These are phyloP conservation scores for Distichodus sexfasciatus DNA, from an alignment of 2,797 vertebrate species.

Conservation along the genomic window DNA sequence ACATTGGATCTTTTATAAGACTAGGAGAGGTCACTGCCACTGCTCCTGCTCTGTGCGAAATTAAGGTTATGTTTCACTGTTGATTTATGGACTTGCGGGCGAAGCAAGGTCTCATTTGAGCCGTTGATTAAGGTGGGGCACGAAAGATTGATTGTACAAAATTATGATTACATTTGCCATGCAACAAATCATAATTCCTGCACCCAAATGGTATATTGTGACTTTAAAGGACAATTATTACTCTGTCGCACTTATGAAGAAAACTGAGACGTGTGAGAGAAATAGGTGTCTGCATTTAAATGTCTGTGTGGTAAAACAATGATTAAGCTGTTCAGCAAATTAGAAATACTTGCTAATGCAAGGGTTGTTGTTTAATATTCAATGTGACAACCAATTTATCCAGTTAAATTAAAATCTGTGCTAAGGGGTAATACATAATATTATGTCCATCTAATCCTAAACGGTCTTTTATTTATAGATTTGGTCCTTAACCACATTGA, in stretches of 20 bases:
- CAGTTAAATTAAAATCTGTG: too few relatives aligned
- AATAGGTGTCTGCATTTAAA: neutral
- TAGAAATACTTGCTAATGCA: neutral
- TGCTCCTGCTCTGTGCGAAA: constrained; percentile 46
- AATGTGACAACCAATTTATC: neutral
- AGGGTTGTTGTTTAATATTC: neutral
- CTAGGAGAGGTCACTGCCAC: constrained; percentile 49
- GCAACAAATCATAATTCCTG: constrained; percentile 47
- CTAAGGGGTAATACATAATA: too few relatives aligned
- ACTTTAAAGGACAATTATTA: constrained; percentile 44
- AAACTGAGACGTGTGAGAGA: neutral
- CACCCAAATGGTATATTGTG: constrained; percentile 16
- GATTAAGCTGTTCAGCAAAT: neutral
- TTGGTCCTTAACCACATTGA: neutral
- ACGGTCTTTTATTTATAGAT: too few relatives aligned
- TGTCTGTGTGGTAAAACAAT: neutral
- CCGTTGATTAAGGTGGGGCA: constrained; percentile 56
- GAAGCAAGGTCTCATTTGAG: constrained; percentile 59
- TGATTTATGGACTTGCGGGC: constrained; percentile 44
- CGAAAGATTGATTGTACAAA: constrained; percentile 58
- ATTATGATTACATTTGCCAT: constrained; percentile 56
- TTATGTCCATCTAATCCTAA: too few relatives aligned
- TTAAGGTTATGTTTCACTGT: constrained; percentile 44
- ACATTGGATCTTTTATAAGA: constrained; percentile 57
- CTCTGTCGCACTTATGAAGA: constrained; percentile 29